A percentile compares a stretch with the other conserved stretches of the same genome.
Evolutionary conservation across 2,113 vertebrate genomes (phyloP).

Genomic region (Tapirus terrestris): DNA sequence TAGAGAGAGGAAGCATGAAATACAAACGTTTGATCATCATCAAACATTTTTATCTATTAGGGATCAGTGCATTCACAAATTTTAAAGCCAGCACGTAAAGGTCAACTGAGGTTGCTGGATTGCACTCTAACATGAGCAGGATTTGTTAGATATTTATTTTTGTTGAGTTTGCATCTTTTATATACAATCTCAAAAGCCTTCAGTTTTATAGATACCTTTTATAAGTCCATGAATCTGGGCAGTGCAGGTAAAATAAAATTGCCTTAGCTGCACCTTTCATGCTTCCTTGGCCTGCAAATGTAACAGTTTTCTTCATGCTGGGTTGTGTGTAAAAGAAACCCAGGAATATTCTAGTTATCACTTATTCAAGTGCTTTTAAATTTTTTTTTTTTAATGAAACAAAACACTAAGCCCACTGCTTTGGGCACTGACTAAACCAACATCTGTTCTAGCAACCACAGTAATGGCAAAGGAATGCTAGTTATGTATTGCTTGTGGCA

Average conservation of each 20-base stretch:
- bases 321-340: conserved; percentile 36
- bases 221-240: not conserved
- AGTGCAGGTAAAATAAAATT: not conserved
- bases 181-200: not conserved
- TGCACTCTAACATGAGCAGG: not conserved
- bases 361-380: conserved; percentile 50
- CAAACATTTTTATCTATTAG: not conserved
- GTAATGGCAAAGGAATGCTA: conserved; percentile 17
- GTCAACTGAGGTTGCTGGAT: not conserved
- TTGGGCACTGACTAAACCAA: conserved; percentile 44
- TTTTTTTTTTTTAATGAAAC: conserved; percentile 1
- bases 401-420: conserved; percentile 45
- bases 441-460: conserved; percentile 51
- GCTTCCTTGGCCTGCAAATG: not conserved
- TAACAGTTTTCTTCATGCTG: conserved; percentile 35
- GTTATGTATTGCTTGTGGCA: not conserved
- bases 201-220: not conserved
- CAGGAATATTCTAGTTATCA: conserved; percentile 65
- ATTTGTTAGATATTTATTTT: not conserved
- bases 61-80: not conserved
- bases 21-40: not conserved
- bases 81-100: not conserved
- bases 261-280: not conserved
- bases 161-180: not conserved
- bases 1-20: not conserved